phyloP scores from a whole-genome alignment of 2,797 vertebrate genomes.

The Mus caroli region DNA sequence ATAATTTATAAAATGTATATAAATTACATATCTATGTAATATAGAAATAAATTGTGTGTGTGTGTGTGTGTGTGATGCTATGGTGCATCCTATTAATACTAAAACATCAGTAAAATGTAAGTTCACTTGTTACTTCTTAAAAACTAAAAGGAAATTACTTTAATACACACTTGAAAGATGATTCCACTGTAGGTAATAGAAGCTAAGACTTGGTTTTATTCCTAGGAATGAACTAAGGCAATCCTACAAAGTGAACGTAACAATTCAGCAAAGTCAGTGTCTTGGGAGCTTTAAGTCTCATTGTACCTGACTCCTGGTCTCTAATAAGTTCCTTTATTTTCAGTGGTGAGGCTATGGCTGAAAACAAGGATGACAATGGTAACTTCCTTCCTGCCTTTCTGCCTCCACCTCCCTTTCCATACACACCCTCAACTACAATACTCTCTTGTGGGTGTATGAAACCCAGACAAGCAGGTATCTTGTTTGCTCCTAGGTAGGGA shows the following conservation, averaged over 20 bases:
- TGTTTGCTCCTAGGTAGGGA: conserved; percentile 28
- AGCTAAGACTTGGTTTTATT: neutral
- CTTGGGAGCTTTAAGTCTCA: neutral
- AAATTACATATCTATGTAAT: neutral
- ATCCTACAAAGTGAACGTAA: neutral
- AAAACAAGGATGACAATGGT: neutral
- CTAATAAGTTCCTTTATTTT: neutral
- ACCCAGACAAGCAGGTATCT: conserved; percentile 58
- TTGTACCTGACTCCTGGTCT: neutral
- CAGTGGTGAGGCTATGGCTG: neutral
- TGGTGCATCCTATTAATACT: neutral
- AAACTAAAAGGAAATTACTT: neutral
- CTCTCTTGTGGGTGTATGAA: conserved; percentile 56
- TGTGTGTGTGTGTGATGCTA: neutral
- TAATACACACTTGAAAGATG: neutral
- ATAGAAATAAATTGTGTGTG: neutral
- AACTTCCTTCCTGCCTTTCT: neutral
- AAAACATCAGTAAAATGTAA: neutral
- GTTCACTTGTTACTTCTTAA: neutral
- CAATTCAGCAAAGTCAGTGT: too few species aligned
- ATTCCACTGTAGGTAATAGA: neutral
- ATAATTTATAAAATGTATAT: neutral
- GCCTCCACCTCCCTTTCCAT: conserved; percentile 41
- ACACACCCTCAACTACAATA: conserved; percentile 53
- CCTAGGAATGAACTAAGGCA: neutral